phyloP scores from a whole-genome alignment of 2,113 vertebrate genomes.

The Silurus asotus region DNA sequence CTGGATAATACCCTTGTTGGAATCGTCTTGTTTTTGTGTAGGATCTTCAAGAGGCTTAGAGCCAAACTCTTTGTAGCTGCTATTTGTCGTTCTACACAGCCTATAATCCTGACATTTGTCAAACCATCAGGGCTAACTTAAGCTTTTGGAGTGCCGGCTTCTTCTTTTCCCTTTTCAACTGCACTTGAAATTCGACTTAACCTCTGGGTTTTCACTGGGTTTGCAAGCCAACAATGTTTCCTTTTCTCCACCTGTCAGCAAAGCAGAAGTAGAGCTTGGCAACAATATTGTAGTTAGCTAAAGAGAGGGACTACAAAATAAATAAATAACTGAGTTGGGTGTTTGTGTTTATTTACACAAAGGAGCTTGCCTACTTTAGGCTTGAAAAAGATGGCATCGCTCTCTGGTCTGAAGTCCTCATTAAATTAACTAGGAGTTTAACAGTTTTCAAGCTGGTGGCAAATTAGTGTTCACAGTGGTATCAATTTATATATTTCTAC shows the following conservation, averaged over 20 bases:
- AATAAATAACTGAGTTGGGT: neutral
- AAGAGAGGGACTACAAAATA: neutral
- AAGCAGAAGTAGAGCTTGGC: slow-evolving; percentile 13
- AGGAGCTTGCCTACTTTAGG: neutral
- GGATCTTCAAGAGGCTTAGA: slow-evolving; percentile 89
- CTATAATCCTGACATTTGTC: slow-evolving; percentile 84
- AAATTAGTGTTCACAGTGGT: slow-evolving; percentile 62
- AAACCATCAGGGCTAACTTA: slow-evolving; percentile 71
- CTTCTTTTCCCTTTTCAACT: slow-evolving; percentile 31
- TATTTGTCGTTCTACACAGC: slow-evolving; percentile 78
- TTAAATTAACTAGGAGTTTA: slow-evolving; percentile 64
- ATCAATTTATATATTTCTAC: slow-evolving; percentile 63
- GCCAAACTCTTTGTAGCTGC: slow-evolving; percentile 75
- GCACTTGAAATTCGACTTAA: slow-evolving; percentile 54
- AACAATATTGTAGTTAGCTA: neutral
- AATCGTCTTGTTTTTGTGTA: slow-evolving; percentile 81
- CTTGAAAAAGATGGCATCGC: slow-evolving; percentile 16
- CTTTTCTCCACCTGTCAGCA: slow-evolving; percentile 38
- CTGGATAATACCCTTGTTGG: slow-evolving; percentile 81
- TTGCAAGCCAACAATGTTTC: slow-evolving; percentile 24
- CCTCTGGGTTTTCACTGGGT: slow-evolving; percentile 24
- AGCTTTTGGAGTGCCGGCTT: slow-evolving; percentile 34
- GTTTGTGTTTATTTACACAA: slow-evolving; percentile 37
- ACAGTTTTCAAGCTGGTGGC: slow-evolving; percentile 61
- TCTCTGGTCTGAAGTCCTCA: slow-evolving; percentile 44